These are phyloP conservation scores for Darevskia nairensis DNA, from an alignment of 2,797 vertebrate genomes.

Conservation along the genomic window DNA sequence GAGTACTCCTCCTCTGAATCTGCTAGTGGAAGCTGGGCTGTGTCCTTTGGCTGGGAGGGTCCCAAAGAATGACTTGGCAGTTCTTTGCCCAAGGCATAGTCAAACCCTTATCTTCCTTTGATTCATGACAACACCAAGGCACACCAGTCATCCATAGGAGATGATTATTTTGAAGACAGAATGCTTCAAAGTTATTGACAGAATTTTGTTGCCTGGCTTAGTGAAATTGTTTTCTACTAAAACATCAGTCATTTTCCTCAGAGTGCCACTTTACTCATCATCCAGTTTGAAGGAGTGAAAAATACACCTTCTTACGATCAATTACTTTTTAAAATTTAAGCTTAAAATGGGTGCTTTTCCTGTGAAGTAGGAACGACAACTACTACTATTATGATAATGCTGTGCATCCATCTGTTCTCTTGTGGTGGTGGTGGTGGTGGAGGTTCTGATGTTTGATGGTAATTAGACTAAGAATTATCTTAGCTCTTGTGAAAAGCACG, in stretches of 20 bases:
- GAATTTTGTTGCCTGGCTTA: background rate
- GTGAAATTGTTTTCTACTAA: background rate
- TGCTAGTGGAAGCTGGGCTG: too few relatives aligned
- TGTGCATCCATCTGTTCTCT: background rate
- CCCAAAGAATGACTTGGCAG: too few relatives aligned
- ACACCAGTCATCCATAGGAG: background rate
- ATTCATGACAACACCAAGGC: too few relatives aligned
- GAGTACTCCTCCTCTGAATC: too few relatives aligned
- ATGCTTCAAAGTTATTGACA: background rate
- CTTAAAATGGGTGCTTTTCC: background rate
- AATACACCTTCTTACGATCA: background rate
- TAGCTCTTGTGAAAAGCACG: background rate
- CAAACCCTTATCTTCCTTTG: too few relatives aligned
- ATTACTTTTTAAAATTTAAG: background rate
- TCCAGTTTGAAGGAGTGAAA: background rate
- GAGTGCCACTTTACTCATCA: background rate
- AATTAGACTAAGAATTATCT: background rate
- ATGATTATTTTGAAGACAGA: background rate
- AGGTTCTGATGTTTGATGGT: background rate
- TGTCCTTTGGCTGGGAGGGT: too few relatives aligned
- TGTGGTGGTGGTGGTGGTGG: background rate
- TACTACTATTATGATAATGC: too few relatives aligned
- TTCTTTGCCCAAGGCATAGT: too few relatives aligned
- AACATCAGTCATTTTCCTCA: background rate
- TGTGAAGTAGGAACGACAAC: background rate